Conservation (phyloP, 2,797 vertebrate genomes). For the Lophotriccus pileatus region DNA sequence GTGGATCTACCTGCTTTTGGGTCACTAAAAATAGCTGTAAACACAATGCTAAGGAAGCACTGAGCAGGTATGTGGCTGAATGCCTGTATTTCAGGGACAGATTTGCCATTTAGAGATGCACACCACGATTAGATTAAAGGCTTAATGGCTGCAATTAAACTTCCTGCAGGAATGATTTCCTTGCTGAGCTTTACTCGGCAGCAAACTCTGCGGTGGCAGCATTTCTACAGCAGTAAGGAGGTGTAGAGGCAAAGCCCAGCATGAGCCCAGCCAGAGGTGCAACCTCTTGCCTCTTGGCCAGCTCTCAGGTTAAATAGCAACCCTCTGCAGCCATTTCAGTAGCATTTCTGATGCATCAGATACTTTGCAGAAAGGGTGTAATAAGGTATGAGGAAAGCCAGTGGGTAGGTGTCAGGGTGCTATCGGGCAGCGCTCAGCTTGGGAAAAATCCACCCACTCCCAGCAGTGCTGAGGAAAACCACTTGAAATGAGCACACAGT, state of each 20-base stretch:
- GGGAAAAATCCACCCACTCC: neutral
- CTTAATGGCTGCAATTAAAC: constrained; percentile 13
- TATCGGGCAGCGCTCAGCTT: fast-evolving
- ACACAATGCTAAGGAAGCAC: neutral
- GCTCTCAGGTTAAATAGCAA: neutral
- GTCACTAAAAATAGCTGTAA: neutral
- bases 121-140: neutral
- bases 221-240: neutral
- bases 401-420: neutral
- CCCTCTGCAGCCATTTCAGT: neutral
- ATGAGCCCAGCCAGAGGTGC: neutral
- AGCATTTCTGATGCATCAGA: neutral
- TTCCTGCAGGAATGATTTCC: neutral
- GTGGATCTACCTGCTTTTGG: neutral
- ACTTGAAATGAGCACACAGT: neutral
- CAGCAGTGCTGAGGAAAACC: neutral
- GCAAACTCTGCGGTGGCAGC: neutral
- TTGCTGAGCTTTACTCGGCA: neutral
- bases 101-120: neutral
- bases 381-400: neutral
- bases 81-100: neutral
- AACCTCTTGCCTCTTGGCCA: neutral
- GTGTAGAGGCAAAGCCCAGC: neutral
- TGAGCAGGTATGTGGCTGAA: neutral
- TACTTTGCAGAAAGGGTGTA: neutral